These are phyloP conservation scores for Tribolium castaneum DNA, from an alignment of 1,140 invertebrate genomes.

Conservation along the genomic window DNA sequence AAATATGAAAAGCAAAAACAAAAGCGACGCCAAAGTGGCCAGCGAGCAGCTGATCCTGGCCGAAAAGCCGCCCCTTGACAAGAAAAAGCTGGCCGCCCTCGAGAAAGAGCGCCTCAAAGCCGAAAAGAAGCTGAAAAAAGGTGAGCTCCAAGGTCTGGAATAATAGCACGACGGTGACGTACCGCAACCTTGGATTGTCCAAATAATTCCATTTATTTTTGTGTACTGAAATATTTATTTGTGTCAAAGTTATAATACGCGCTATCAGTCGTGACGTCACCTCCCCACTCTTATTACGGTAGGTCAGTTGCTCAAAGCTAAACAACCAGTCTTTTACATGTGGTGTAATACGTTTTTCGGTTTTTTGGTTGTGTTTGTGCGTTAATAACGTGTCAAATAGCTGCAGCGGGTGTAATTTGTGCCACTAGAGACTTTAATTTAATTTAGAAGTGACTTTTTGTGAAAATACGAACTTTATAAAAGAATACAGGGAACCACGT, in stretches of 20 bases:
- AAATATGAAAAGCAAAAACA: slow-evolving; percentile 50
- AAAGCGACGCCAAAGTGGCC: slow-evolving; percentile 60
- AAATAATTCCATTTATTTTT: slow-evolving; percentile 14
- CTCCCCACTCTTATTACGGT: no score
- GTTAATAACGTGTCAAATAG: no score
- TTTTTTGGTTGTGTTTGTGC: no score
- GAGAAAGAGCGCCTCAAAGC: slow-evolving; percentile 66
- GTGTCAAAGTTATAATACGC: slow-evolving; percentile 29
- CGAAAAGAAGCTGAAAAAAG: slow-evolving; percentile 69
- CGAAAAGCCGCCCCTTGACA: slow-evolving; percentile 66
- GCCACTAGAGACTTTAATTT: no score
- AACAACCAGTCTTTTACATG: no score
- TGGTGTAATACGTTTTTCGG: no score
- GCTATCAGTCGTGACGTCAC: no score
- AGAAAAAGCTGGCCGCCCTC: slow-evolving; percentile 67
- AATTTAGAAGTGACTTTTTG: no score
- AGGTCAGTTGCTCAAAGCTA: no score
- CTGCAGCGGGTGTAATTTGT: no score
- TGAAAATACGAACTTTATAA: no score
- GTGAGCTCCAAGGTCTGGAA: slow-evolving; percentile 55
- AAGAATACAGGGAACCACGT: no score
- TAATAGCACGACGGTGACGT: neutral
- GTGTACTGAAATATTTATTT: slow-evolving; percentile 22
- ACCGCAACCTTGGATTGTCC: neutral
- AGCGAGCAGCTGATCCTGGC: slow-evolving; percentile 67